These are phyloP conservation scores for Falco punctatus DNA, from an alignment of 2,113 vertebrate species.

Conservation along the genomic window DNA sequence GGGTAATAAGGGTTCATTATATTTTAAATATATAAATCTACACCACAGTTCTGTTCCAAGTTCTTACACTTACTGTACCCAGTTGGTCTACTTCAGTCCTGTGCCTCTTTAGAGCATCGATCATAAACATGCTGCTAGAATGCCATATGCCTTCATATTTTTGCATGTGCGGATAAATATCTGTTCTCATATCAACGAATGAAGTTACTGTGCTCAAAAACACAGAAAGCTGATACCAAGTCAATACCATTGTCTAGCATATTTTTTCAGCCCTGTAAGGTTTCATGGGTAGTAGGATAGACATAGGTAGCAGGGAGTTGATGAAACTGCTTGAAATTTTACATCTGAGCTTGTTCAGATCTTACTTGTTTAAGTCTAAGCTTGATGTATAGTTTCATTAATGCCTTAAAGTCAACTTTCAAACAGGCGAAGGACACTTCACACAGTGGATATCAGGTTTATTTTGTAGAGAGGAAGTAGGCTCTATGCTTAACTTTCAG, in stretches of 20 bases:
- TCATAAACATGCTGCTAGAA: background rate
- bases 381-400: background rate
- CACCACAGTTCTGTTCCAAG: background rate
- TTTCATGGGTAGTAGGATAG: background rate
- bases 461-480: background rate
- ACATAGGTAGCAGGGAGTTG: background rate
- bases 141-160: background rate
- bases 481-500: background rate
- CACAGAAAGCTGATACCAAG: background rate
- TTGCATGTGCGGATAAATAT: background rate
- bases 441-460: background rate
- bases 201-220: background rate
- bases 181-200: background rate
- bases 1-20: background rate
- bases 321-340: background rate
- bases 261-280: background rate
- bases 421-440: background rate
- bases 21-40: constrained; percentile 26
- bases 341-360: background rate
- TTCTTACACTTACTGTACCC: background rate
- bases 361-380: background rate
- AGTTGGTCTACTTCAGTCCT: background rate
- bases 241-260: background rate
- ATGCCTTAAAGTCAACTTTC: background rate
- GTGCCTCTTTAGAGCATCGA: background rate